These are phyloP conservation scores for Chloromyia formosa DNA, from an alignment of 2,888 invertebrate genomes.

Conservation along the genomic window DNA sequence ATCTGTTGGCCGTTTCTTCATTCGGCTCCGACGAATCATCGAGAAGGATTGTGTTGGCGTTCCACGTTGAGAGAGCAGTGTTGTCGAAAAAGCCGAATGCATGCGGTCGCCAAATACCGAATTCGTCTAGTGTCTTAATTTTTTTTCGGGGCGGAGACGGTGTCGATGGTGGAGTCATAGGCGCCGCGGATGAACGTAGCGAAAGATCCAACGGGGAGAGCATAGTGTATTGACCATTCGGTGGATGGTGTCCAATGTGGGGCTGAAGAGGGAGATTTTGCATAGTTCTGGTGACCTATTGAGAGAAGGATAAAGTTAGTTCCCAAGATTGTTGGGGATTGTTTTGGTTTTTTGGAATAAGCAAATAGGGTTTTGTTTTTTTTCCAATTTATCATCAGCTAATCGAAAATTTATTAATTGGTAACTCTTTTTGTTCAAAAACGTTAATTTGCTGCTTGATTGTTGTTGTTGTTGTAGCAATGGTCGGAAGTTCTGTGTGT, in stretches of 20 bases:
- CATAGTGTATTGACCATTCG: conserved; percentile 28
- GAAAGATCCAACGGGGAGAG: conserved; percentile 63
- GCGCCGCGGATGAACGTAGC: conserved; percentile 58
- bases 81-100: conserved; percentile 52
- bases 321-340: neutral
- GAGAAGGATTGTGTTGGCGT: conserved; percentile 9
- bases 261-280: neutral
- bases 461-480: too few species aligned
- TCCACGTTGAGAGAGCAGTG: conserved; percentile 47
- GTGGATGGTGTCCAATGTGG: neutral
- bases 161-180: conserved; percentile 64
- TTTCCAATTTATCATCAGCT: too few species aligned
- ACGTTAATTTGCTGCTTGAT: too few species aligned
- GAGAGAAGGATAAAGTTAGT: too few species aligned
- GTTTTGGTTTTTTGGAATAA: too few species aligned
- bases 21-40: conserved; percentile 52
- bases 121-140: conserved; percentile 57
- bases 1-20: conserved; percentile 52
- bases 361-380: too few species aligned
- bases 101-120: conserved; percentile 61
- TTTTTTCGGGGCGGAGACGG: conserved; percentile 64
- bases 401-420: too few species aligned
- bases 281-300: neutral
- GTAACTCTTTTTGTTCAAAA: too few species aligned
- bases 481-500: too few species aligned